Evolutionary conservation across 2,113 vertebrate genomes (phyloP).

Genomic region (Lampris incognitus): DNA sequence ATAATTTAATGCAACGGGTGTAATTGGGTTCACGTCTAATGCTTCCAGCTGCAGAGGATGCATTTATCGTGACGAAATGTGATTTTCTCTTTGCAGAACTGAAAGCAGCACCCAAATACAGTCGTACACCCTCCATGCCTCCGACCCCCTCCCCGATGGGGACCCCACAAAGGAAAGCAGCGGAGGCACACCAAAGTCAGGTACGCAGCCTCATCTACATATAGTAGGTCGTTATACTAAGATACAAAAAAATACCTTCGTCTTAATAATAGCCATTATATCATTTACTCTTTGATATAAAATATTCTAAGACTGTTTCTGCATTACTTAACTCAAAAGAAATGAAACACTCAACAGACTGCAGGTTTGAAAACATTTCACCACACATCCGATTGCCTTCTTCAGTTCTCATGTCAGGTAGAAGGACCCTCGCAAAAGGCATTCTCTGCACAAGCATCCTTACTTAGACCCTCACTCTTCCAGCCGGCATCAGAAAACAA

Average conservation of each 20-base stretch:
- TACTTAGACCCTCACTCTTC: too few species aligned
- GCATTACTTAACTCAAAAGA: background rate
- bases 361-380: too few species aligned
- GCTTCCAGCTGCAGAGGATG: background rate
- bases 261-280: background rate
- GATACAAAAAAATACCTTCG: too few species aligned
- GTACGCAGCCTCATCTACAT: slow-evolving; percentile 84
- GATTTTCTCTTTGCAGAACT: slow-evolving; percentile 79
- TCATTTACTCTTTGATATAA: background rate
- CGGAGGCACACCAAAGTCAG: slow-evolving; percentile 91
- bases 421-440: too few species aligned
- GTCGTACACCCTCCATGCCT: slow-evolving; percentile 89
- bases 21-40: background rate
- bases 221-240: background rate
- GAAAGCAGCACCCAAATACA: slow-evolving; percentile 87
- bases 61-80: background rate
- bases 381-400: too few species aligned
- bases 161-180: slow-evolving; percentile 89
- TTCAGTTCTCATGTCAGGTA: too few species aligned
- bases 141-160: slow-evolving; percentile 90
- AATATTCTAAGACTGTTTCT: background rate
- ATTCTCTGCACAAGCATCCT: too few species aligned
- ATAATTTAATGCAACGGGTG: background rate
- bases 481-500: too few species aligned
- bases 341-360: too few species aligned